Percentiles rank a stretch among this genome's conserved stretches.
Evolutionary conservation across 1,140 invertebrate genomes (phyloP).

Genomic region (Lordiphosa clarofinis): DNA sequence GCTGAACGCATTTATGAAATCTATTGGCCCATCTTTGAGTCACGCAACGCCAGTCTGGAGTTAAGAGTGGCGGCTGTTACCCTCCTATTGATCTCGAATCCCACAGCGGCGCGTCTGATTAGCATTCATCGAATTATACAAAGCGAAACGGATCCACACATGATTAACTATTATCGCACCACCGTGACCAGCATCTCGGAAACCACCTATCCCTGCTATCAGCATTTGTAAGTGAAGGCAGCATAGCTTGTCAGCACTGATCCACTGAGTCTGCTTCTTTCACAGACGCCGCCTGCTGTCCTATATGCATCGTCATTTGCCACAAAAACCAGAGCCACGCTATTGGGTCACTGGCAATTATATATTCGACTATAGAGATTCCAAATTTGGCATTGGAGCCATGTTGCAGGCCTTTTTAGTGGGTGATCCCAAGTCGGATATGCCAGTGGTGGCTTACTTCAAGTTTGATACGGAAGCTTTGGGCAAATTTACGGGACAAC

Average conservation of each 20-base stretch:
- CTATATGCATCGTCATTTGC: conserved; percentile 82
- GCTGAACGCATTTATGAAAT: conserved; percentile 83
- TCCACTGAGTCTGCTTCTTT: conserved; percentile 14
- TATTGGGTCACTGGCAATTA: conserved; percentile 84
- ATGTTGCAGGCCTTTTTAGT: conserved; percentile 83
- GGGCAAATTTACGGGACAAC: conserved; percentile 81
- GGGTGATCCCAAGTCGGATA: conserved; percentile 83
- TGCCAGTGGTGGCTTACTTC: conserved; percentile 83
- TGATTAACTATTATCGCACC: conserved; percentile 87
- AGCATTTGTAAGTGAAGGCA: conserved; percentile 81
- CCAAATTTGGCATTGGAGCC: conserved; percentile 82
- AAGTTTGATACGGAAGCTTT: conserved; percentile 83
- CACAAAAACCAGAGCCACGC: conserved; percentile 79
- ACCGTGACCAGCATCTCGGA: conserved; percentile 85
- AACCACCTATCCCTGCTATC: conserved; percentile 84
- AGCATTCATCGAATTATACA: conserved; percentile 86
- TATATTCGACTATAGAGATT: conserved; percentile 84
- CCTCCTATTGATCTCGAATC: conserved; percentile 83
- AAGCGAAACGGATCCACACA: conserved; percentile 82
- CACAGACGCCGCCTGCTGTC: conserved; percentile 81
- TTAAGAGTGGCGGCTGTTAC: conserved; percentile 84
- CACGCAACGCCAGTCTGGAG: conserved; percentile 84
- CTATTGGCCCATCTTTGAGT: conserved; percentile 86
- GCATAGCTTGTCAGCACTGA: neutral
- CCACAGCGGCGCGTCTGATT: conserved; percentile 83